Base-by-base conservation (phyloP, 35 echinoderm and acorn worm genomes). In the Eucidaris tribuloides region DNA sequence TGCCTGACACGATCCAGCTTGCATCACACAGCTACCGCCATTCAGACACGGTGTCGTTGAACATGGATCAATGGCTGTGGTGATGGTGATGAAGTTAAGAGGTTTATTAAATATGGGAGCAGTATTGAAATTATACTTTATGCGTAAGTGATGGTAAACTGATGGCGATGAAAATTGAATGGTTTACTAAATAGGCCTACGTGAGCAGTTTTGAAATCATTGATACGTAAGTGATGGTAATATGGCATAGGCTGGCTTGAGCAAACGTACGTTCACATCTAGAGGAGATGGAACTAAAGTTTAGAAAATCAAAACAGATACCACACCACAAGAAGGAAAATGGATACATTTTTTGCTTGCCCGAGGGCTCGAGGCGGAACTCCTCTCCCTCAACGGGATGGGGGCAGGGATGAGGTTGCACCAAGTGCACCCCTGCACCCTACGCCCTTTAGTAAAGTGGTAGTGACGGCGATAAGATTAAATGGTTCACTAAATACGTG, bases 21-120 rank as follows among this genome's bases (percentile, higher is more conserved):
- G 45, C 20, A 68, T 79, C 15, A 36, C 6, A 40, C 93, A 91
- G 0, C 45, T 23, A 22, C 79, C 88, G 60, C 72, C 59, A 71
- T 96, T 96, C 63, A 79, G 33, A 79, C 93, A 96, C 25, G 93
- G 93, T 34, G 82, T 88, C 7, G 74, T 52, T 3, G 42, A 54
- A 48, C 93, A 96, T 36, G 93, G 93, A n/a, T 91, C 80, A 41
- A 84, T 62, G 49, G 45, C 88, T 96, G 65, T 61, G 30, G 5
- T 34, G 7, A 82, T 25, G n/a, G 9, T 7, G 3, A n/a, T 60
- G 22, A 2, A 25, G 3, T 60, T 7, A 60, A 59, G 23, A 60
- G 5, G n/a, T 0, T 60, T 60, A 25, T 60, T 60, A 29, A 9
- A 25, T 17, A 37, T 4, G 4, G 20, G 6, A 20, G 38, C 29